Base-by-base conservation (phyloP, 2,797 vertebrate species). In the Rhabdomys pumilio region DNA sequence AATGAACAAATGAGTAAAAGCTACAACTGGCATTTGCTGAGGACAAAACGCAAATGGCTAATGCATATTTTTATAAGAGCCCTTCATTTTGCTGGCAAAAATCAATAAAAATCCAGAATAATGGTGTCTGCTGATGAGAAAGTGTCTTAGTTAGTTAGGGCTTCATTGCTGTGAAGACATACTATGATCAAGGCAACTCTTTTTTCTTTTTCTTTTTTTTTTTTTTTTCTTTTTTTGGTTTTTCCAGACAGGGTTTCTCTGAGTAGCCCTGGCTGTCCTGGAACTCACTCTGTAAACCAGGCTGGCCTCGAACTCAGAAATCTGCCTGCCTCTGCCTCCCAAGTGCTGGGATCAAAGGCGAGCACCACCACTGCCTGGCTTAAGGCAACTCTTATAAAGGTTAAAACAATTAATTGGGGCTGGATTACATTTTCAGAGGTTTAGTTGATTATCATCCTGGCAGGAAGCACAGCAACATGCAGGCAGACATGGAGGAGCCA, bases 61-160 rank as follows among this genome's bases (percentile, higher is more conserved):
- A 75, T 69, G 76, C 75, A 47, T 47, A 63, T 22, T 3, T 24
- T 79, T 83, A 73, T 95, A 31, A 93, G 29, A 93, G 85, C 6
- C 3, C 38, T 75, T 75, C 34, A 44, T 69, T 86, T 96, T 95
- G 19, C 55, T 61, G 76, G n/a, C 69, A n/a, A 86, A 89, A 15
- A 82, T 59, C 17, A 53, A 86, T 50, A 88, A 91, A 94, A 95
- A 86, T 86, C 80, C 80, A 5, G 77, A 91, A 73, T 47, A 69
- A 41, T 81, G 15, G 11, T 77, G 85, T 93, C 50, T 79, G 3
- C 76, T 90, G 11, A 57, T 55, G 12, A 47, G 47, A 65, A 90
- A n/a, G 72, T 34, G 15, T 69, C 65, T n/a, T 61, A 17, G 15
- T n/a, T 61, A 17, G 15, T 55, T 63, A 67, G 67, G 67, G 67